Evolutionary conservation across 2,888 invertebrate species (phyloP).

Genomic region (Cryptus viduatorius): DNA sequence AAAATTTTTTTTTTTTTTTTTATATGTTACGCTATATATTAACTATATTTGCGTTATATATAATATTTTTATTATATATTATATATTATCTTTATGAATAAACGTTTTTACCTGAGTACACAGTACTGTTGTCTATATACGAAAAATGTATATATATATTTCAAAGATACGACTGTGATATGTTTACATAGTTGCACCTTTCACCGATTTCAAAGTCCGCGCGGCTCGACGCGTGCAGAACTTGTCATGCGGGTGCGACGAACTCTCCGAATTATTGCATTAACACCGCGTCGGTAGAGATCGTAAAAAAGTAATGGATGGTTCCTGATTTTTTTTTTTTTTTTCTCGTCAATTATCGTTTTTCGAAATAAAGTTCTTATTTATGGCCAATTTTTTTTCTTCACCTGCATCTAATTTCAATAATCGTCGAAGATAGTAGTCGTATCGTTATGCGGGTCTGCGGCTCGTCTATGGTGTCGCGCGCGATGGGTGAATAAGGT

Average conservation of each 20-base stretch:
- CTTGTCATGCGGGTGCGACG: not conserved
- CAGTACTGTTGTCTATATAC: too few relatives aligned
- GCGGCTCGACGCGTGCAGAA: not conserved
- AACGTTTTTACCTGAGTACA: too few relatives aligned
- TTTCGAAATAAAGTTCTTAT: too few relatives aligned
- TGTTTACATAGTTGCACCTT: slow-evolving; percentile 33
- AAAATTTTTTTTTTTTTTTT: too few relatives aligned
- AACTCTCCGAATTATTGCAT: not conserved
- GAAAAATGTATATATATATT: not conserved
- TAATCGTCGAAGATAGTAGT: not conserved
- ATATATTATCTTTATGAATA: too few relatives aligned
- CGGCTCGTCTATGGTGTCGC: too few relatives aligned
- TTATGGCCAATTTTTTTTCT: not conserved
- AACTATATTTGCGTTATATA: too few relatives aligned
- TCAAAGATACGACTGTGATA: not conserved
- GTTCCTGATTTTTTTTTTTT: not conserved
- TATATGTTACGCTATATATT: too few relatives aligned
- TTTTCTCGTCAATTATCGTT: not conserved
- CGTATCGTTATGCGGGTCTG: not conserved
- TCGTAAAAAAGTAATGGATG: not conserved
- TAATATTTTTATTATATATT: too few relatives aligned
- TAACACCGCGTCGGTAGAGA: not conserved
- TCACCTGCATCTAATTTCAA: not conserved
- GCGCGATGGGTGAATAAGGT: not conserved
- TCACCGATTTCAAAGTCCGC: slow-evolving; percentile 45